phyloP scores from a whole-genome alignment of 2,797 vertebrate species.

The Gymnopithys bicolor region DNA sequence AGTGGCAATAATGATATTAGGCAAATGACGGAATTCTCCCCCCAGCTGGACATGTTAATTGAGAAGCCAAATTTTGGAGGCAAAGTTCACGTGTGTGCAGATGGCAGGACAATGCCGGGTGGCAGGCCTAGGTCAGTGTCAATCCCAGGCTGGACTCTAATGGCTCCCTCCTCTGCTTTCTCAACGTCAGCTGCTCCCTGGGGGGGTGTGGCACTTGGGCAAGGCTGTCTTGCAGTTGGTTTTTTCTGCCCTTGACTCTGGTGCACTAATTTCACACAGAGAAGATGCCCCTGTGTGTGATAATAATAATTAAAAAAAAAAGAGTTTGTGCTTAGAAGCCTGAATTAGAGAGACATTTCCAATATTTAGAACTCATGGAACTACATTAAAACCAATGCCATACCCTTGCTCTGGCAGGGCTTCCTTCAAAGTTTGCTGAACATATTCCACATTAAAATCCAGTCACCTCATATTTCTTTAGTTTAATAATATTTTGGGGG shows the following conservation, averaged over 20 bases:
- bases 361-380: background rate
- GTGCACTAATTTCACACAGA: conserved; percentile 72
- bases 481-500: background rate
- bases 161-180: conserved; percentile 80
- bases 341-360: background rate
- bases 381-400: background rate
- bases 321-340: background rate
- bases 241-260: conserved; percentile 84
- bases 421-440: background rate
- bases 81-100: conserved; percentile 95
- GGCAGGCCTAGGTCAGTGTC: conserved; percentile 90
- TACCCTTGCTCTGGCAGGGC: background rate
- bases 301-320: background rate
- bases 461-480: background rate
- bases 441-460: background rate
- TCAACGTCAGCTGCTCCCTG: conserved; percentile 81
- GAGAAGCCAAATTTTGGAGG: conserved; percentile 94
- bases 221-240: conserved; percentile 65
- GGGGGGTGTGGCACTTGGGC: conserved; percentile 70
- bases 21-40: conserved; percentile 91
- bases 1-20: conserved; percentile 91
- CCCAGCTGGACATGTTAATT: conserved; percentile 98
- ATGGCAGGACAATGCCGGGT: conserved; percentile 91
- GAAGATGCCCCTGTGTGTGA: conserved; percentile 30
- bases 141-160: conserved; percentile 87